phyloP scores from a whole-genome alignment of 92 coral and sea anemone genomes.

The Porites divaricata region DNA sequence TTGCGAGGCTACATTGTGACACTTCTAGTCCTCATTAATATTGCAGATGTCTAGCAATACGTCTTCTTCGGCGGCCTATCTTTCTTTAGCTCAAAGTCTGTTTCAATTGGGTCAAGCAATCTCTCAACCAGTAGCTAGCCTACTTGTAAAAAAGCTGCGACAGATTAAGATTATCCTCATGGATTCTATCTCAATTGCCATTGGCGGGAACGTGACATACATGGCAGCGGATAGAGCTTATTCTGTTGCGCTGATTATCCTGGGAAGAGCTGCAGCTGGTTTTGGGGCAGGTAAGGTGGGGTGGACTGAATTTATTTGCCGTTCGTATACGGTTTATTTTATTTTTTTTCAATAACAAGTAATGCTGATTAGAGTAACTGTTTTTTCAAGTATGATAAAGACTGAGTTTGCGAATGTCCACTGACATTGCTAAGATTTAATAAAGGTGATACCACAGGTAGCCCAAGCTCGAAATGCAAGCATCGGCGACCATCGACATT shows the following conservation, averaged over 20 bases:
- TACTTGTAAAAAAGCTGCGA: constrained; percentile 66
- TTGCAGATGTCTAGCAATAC: constrained; percentile 4
- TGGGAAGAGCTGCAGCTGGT: constrained; percentile 77
- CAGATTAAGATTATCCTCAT: constrained; percentile 65
- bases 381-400: too few species aligned
- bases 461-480: too few species aligned
- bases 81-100: constrained; percentile 77
- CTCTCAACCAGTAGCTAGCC: constrained; percentile 75
- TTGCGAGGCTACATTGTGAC: neutral
- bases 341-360: neutral
- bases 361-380: neutral
- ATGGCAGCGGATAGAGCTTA: constrained; percentile 61
- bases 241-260: constrained; percentile 61
- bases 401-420: too few species aligned
- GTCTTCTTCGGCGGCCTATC: constrained; percentile 38
- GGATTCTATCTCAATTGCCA: constrained; percentile 65
- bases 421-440: too few species aligned
- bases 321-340: neutral
- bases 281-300: constrained; percentile 71
- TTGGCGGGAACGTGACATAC: constrained; percentile 73
- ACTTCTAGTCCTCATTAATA: neutral
- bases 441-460: too few species aligned
- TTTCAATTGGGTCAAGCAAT: constrained; percentile 79
- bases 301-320: neutral
- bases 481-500: too few species aligned